Evolutionary conservation across 2,888 invertebrate genomes (phyloP), one percentile per base, ranked within the genome.

Genomic region (Holacanthella duospinosa): DNA sequence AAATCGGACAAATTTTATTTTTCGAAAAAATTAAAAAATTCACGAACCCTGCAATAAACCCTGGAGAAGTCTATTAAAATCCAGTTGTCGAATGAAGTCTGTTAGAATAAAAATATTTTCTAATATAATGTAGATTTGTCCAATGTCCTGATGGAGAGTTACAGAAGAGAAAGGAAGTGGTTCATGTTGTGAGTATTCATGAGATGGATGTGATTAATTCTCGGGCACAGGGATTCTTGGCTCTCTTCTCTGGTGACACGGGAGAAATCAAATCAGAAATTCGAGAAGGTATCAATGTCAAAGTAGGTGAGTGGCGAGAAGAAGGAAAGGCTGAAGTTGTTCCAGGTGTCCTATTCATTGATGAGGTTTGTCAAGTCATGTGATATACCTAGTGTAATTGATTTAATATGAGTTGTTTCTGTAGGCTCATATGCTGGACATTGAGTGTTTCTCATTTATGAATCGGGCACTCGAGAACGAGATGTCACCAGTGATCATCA

Each of bases 131-230:
- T 43, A 84, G 93, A 67, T 97, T 97, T 79, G 95, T 99, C 0
- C 95, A 96, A 74, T 97, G 97, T 76, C 99, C 99, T 0, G 96
- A 97, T 75, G 99, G 99, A 0, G 99, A 99, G 77, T 80, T 99
- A 12, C 97, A 99, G 80, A 99, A 99, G 76, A 84, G 97, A 26
- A 95, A 96, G 76, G 93, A 97, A 80, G 94, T 81, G 9, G 94
- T 96, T 0, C 97, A 99, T 77, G 99, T 96, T 0, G 97, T 99
- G 0, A 94, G 94, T 0, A 79, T 99, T n/a, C 99, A 99, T 76
- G 99, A 99, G 77, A 93, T 99, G 61, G 99, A 99, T 77, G 99
- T 99, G 3, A 99, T 99, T 75, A 99, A 99, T 77, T 95, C 94
- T 53, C 83, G 99, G 68, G 94, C 96, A 0, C 96, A 99, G 76